Evolutionary conservation across 2,113 vertebrate genomes (phyloP).

Genomic region (Tragelaphus imberbis): DNA sequence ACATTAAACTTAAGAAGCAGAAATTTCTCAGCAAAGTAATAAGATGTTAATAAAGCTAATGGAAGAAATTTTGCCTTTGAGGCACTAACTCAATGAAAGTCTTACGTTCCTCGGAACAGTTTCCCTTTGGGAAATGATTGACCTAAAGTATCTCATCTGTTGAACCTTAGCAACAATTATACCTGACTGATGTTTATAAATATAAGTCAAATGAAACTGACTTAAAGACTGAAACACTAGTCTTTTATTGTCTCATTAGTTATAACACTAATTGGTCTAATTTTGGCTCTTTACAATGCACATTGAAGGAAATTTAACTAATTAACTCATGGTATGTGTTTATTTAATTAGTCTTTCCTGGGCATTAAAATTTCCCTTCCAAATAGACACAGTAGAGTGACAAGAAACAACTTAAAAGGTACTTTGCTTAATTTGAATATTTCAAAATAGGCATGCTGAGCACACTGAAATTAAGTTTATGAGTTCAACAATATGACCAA

Average conservation of each 20-base stretch:
- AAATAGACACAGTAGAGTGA: not conserved
- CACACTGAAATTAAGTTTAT: not conserved
- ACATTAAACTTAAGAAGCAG: constrained; percentile 15
- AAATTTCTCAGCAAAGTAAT: constrained; percentile 16
- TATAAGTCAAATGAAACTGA: not conserved
- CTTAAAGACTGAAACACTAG: not conserved
- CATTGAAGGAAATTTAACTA: not conserved
- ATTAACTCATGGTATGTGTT: not conserved
- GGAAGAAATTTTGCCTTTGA: constrained; percentile 28
- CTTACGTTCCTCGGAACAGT: not conserved
- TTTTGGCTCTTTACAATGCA: not conserved
- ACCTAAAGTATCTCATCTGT: not conserved
- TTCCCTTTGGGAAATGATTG: constrained; percentile 4
- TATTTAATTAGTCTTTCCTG: not conserved
- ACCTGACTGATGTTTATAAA: not conserved
- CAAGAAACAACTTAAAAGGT: not conserved
- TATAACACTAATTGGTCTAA: not conserved
- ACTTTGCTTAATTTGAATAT: not conserved
- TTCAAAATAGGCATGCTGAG: not conserved
- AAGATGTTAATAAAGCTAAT: constrained; percentile 29
- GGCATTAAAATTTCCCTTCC: not conserved
- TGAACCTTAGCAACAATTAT: not conserved
- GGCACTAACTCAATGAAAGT: not conserved
- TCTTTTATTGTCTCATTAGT: not conserved
- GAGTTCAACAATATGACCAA: not conserved